These are phyloP conservation scores for Fragum whitleyi DNA, from an alignment of 2,888 invertebrate genomes.

Conservation along the genomic window DNA sequence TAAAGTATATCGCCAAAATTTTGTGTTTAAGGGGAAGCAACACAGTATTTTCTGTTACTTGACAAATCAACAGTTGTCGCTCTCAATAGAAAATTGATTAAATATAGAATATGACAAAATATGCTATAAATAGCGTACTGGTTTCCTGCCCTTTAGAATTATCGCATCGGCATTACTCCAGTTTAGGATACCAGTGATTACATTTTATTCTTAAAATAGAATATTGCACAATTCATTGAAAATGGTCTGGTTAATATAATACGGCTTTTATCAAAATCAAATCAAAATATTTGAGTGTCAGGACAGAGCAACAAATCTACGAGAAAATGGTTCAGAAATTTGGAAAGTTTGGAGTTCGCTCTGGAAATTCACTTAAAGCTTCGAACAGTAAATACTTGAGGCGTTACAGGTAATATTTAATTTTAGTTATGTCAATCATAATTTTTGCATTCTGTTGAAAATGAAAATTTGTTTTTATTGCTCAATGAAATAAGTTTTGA, in stretches of 20 bases:
- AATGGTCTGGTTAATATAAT: background rate
- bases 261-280: background rate
- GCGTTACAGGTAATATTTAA: constrained; percentile 54
- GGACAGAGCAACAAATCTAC: background rate
- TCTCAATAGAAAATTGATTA: background rate
- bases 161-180: too few relatives aligned
- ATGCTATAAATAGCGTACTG: constrained; percentile 8
- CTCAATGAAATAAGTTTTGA: too few relatives aligned
- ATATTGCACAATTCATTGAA: constrained; percentile 22
- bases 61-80: background rate
- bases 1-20: too few relatives aligned
- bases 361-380: constrained; percentile 74
- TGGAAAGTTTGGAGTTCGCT: constrained; percentile 71
- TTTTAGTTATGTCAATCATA: too few relatives aligned
- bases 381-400: constrained; percentile 67
- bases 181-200: background rate
- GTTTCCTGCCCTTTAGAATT: background rate
- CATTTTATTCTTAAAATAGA: background rate
- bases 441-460: too few relatives aligned
- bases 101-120: background rate
- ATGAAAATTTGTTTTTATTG: too few relatives aligned
- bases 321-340: constrained; percentile 72
- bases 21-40: background rate
- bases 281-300: background rate
- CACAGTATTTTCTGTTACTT: background rate